Conservation (phyloP, 2,797 vertebrate genomes). For the Silurus aristotelis region DNA sequence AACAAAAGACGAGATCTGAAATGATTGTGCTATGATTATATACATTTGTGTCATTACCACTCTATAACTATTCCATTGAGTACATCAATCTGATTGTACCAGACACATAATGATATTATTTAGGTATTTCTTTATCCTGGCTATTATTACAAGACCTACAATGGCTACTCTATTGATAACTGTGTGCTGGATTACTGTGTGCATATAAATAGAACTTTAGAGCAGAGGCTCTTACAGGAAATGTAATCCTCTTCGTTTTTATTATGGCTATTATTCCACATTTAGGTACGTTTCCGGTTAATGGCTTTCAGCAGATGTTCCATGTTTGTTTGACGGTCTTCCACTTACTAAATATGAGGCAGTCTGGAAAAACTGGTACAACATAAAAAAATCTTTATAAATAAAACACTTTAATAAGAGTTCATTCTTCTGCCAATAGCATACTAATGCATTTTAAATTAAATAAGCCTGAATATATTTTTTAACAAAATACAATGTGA, state of each 20-base stretch:
- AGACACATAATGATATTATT: background rate
- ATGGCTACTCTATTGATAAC: background rate
- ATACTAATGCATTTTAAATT: too few relatives aligned
- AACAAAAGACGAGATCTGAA: background rate
- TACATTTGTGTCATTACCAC: background rate
- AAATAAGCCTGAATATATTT: background rate
- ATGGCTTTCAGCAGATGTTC: conserved; percentile 10
- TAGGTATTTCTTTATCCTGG: background rate
- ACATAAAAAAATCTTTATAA: too few relatives aligned
- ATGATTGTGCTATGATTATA: background rate
- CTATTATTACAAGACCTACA: too few relatives aligned
- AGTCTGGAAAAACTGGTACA: background rate
- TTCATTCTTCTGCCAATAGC: background rate
- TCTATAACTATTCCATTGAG: too few relatives aligned
- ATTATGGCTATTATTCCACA: background rate
- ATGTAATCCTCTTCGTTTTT: background rate
- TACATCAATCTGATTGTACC: background rate
- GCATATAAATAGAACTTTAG: background rate
- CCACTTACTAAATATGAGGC: background rate
- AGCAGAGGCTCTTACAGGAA: background rate
- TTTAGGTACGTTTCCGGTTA: background rate
- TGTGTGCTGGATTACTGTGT: background rate
- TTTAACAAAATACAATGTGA: too few relatives aligned
- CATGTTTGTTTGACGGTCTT: background rate
- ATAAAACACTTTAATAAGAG: background rate